Conservation (phyloP, 2,888 invertebrate genomes). For the Thymelicus acteon region DNA sequence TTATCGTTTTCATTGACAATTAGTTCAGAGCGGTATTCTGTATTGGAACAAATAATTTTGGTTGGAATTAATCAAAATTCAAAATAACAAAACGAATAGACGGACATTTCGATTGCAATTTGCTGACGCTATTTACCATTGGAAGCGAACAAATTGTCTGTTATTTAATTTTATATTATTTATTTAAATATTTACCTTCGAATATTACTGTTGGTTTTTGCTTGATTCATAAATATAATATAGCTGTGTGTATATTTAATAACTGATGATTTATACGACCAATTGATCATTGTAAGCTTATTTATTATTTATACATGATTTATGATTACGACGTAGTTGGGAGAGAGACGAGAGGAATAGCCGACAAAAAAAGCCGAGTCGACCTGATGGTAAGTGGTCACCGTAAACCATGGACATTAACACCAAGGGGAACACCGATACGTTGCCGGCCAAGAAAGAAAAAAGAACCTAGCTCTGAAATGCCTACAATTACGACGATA, state of each 20-base stretch:
- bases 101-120: constrained; percentile 30
- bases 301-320: no score
- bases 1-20: constrained; percentile 38
- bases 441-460: no score
- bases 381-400: no score
- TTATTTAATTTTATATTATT: constrained; percentile 12
- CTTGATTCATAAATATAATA: neutral
- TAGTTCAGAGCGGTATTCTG: constrained; percentile 32
- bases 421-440: no score
- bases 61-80: constrained; percentile 32
- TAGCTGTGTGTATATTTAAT: no score
- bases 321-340: no score
- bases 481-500: no score
- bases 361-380: no score
- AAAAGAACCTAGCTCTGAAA: no score
- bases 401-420: no score
- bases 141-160: constrained; percentile 12
- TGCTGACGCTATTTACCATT: constrained; percentile 28
- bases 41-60: constrained; percentile 35
- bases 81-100: constrained; percentile 27
- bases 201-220: constrained; percentile 5
- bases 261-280: neutral
- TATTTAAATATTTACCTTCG: constrained; percentile 3
- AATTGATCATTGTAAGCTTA: neutral
- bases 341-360: no score